These are phyloP conservation scores for Acanthis flammea DNA, from an alignment of 2,797 vertebrate genomes.

Conservation along the genomic window DNA sequence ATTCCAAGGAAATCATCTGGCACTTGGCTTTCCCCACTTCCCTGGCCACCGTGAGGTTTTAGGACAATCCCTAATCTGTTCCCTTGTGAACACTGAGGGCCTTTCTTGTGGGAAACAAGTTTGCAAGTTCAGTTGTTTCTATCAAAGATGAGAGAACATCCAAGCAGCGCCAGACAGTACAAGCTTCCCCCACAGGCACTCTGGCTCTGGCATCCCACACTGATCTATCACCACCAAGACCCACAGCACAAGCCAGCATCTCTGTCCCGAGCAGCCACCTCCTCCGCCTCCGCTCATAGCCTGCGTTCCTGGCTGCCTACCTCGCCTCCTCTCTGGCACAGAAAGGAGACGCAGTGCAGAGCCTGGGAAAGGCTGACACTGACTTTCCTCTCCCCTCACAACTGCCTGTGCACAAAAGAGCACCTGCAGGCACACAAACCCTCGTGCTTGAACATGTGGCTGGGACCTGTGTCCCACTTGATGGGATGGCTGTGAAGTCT, in stretches of 20 bases:
- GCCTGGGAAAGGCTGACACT: constrained; percentile 18
- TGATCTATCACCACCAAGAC: constrained; percentile 1
- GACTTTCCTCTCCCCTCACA: not conserved
- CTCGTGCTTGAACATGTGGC: not conserved
- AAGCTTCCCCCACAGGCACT: constrained; percentile 57
- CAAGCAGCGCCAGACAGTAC: constrained; percentile 50
- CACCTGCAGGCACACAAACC: not conserved
- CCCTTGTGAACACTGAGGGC: constrained; percentile 48
- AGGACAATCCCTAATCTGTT: constrained; percentile 63
- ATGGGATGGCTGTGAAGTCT: rapidly evolving
- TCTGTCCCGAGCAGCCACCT: not conserved
- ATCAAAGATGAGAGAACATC: constrained; percentile 62
- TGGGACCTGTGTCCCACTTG: not conserved
- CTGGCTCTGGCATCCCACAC: constrained; percentile 42
- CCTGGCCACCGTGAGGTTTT: constrained; percentile 16
- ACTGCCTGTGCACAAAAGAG: not conserved
- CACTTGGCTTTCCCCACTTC: constrained; percentile 16
- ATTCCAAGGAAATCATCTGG: constrained; percentile 55
- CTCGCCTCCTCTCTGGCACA: not conserved
- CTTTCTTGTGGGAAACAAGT: constrained; percentile 64
- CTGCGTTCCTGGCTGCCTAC: constrained; percentile 47
- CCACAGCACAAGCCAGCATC: constrained; percentile 26
- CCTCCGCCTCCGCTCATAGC: constrained; percentile 40
- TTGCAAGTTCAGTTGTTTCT: constrained; percentile 51
- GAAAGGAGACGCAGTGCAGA: not conserved